Base-by-base conservation (phyloP, 2,113 vertebrate genomes). In the Alces alces region DNA sequence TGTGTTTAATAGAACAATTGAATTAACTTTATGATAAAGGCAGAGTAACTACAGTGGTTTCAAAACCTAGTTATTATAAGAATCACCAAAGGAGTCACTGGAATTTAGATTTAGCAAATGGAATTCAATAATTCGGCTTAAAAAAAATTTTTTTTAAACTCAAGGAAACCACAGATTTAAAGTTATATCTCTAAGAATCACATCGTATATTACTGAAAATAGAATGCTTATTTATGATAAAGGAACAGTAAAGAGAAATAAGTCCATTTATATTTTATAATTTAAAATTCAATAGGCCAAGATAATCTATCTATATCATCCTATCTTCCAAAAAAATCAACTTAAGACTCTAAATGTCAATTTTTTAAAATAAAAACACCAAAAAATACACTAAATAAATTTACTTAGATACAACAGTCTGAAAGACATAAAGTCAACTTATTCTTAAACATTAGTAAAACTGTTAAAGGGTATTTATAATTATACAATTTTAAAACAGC, bases 51-150 rank as follows among this genome's bases (percentile, higher is more conserved):
- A 61, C 45, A 58, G 15, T 92, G 50, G 78, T 88, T 96, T 27
- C 33, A 91, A 95, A 97, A 78, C 3, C n/a, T 79, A 95, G 9
- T 7, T 64, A 86, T 76, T n/a, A 0, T 45, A 91, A 94, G 6
- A 87, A 82, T 91, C 57, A 97, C 39, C 21, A 93, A 25, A 79
- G 13, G 7, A 93, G 21, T 73, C 76, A 83, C 36, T 23, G 92
- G 82, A 97, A 82, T 86, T 96, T 54, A 94, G 30, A 88, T 39
- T 88, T 85, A 87, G 10, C 45, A 97, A n/a, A 64, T 33, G 8
- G 36, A 94, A 89, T 90, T 17, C 11, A 93, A 14, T 85, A 93
- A 92, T 50, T 64, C 19, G 83, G 15, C 82, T 85, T 15, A 17
- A 15, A 91, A 89, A 43, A 47, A n/a, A n/a, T 0, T 3, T 25